Conservation (phyloP, 2,888 invertebrate genomes). For the Abrostola triplasia region DNA sequence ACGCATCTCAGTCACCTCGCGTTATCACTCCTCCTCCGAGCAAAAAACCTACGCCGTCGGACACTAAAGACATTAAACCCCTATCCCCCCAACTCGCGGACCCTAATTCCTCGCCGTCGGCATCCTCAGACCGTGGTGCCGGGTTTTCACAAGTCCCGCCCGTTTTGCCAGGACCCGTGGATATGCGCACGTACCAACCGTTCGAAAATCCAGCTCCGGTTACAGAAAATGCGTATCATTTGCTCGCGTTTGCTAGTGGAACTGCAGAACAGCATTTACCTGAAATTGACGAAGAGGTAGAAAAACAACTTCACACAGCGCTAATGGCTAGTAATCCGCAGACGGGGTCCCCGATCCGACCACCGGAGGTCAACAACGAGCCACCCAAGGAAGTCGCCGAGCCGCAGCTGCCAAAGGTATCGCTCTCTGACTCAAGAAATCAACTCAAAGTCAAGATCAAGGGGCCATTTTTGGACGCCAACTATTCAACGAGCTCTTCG, state of each 20-base stretch:
- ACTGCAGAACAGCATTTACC: conserved; percentile 91
- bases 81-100: conserved; percentile 79
- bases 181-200: conserved; percentile 95
- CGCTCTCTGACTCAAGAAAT: conserved; percentile 93
- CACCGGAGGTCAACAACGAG: conserved; percentile 58
- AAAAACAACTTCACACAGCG: conserved; percentile 92
- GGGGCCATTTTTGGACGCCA: conserved; percentile 94
- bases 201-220: conserved; percentile 88
- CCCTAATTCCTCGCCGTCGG: conserved; percentile 62
- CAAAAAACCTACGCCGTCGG: conserved; percentile 74
- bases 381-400: conserved; percentile 66
- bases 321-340: conserved; percentile 88
- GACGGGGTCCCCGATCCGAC: conserved; percentile 65
- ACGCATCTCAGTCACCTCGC: conserved; percentile 89
- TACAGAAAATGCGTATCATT: conserved; percentile 89
- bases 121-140: conserved; percentile 62
- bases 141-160: conserved; percentile 90
- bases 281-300: conserved; percentile 94
- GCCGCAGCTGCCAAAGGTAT: conserved; percentile 90
- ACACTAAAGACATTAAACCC: conserved; percentile 82
- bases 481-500: conserved; percentile 90
- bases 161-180: conserved; percentile 95
- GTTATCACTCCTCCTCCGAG: conserved; percentile 84
- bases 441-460: conserved; percentile 97
- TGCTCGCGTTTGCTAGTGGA: conserved; percentile 91